Evolutionary conservation across 2,113 vertebrate genomes (phyloP).

Genomic region (Mystacornis crossleyi): DNA sequence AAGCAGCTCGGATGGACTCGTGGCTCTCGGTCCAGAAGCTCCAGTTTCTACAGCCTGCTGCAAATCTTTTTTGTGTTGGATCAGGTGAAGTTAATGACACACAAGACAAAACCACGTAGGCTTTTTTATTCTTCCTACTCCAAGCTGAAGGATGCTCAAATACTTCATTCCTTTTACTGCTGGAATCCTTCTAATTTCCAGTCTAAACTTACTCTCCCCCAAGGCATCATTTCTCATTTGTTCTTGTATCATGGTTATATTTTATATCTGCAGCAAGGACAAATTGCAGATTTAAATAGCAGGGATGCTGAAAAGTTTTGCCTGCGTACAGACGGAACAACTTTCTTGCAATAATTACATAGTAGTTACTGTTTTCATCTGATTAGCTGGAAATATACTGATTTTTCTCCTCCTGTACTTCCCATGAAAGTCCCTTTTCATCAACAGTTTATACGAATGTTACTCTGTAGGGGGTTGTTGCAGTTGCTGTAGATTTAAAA

Average conservation of each 20-base stretch:
- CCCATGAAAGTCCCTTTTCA: not conserved
- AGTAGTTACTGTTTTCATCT: not conserved
- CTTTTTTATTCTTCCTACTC: not conserved
- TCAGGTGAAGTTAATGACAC: not conserved
- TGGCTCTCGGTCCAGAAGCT: not conserved
- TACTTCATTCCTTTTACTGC: not conserved
- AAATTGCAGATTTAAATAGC: conserved; percentile 33
- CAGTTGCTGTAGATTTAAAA: not conserved
- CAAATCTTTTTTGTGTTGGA: not conserved
- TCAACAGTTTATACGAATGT: not conserved
- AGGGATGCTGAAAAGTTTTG: not conserved
- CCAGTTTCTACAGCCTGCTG: not conserved
- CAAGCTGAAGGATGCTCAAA: not conserved
- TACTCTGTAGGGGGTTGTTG: not conserved
- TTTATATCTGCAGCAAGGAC: not conserved
- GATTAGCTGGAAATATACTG: conserved; percentile 3
- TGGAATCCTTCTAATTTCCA: conserved; percentile 32
- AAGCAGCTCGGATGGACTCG: not conserved
- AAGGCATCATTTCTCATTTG: conserved; percentile 39
- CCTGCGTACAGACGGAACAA: not conserved
- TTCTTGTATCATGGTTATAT: conserved; percentile 8
- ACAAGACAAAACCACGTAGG: not conserved
- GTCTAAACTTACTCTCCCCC: conserved; percentile 18
- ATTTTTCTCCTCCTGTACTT: not conserved
- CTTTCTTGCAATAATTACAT: conserved; percentile 6